Conservation (phyloP, 1,140 invertebrate species). For the Spodoptera litura region DNA sequence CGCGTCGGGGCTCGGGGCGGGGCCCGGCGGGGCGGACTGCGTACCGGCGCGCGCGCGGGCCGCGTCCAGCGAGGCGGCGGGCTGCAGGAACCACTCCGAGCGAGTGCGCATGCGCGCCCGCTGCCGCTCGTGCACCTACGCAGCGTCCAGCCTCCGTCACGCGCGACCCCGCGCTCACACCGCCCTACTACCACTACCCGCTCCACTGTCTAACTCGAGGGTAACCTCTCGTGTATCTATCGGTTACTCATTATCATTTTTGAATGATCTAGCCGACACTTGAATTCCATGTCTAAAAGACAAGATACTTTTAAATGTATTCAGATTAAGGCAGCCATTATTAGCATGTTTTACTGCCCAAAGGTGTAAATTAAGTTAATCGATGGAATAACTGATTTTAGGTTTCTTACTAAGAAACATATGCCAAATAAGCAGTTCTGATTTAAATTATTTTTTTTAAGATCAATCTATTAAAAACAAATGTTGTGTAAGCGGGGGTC, state of each 20-base stretch:
- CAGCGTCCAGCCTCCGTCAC: conserved; percentile 59
- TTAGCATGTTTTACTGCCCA: too few species aligned
- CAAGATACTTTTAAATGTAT: too few species aligned
- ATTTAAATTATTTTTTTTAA: not conserved
- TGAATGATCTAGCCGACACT: too few species aligned
- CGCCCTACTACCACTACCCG: too few species aligned
- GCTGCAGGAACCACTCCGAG: conserved; percentile 97
- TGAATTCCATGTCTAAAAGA: too few species aligned
- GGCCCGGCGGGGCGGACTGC: conserved; percentile 58
- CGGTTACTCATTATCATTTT: too few species aligned
- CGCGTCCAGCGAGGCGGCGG: conserved; percentile 88
- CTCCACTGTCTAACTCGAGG: not conserved
- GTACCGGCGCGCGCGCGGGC: conserved; percentile 84
- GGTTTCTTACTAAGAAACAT: too few species aligned
- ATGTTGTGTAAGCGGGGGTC: conserved; percentile 15
- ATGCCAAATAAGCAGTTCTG: too few species aligned
- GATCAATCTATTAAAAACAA: not conserved
- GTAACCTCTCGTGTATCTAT: not conserved
- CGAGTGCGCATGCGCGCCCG: conserved; percentile 96
- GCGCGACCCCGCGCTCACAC: not conserved
- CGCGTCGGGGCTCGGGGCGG: conserved; percentile 40
- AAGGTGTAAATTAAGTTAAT: too few species aligned
- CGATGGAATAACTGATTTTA: too few species aligned
- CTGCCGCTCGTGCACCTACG: conserved; percentile 96
- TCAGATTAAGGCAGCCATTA: not conserved